Conservation (phyloP, 2,888 invertebrate genomes). For the Isotomurus palustris region DNA sequence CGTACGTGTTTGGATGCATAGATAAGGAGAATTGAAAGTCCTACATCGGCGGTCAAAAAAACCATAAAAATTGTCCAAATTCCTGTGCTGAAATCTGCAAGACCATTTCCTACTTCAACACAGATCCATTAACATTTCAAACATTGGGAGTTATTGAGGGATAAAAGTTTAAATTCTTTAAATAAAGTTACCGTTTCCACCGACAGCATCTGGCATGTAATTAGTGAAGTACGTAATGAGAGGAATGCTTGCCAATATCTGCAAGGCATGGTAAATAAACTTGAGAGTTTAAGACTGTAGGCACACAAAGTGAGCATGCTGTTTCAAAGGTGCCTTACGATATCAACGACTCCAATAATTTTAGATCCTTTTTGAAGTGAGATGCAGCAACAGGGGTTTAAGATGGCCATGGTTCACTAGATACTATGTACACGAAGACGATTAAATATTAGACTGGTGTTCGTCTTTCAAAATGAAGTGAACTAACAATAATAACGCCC, state of each 20-base stretch:
- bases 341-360: conserved; percentile 28
- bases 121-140: neutral
- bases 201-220: neutral
- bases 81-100: conserved; percentile 16
- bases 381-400: conserved; percentile 38
- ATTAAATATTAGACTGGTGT: no score
- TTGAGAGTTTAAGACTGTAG: neutral
- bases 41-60: conserved; percentile 31
- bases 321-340: no score
- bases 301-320: no score
- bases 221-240: conserved; percentile 21
- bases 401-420: conserved; percentile 23
- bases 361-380: conserved; percentile 30
- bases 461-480: no score
- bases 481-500: no score
- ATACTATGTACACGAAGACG: no score
- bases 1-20: conserved; percentile 30
- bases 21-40: conserved; percentile 28
- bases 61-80: conserved; percentile 39
- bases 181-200: neutral
- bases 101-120: neutral
- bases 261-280: neutral
- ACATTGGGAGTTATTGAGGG: neutral
- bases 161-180: neutral
- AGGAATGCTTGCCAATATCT: conserved; percentile 34